Base-by-base conservation (phyloP, 2,113 vertebrate species). In the Ancistrus triradiatus region DNA sequence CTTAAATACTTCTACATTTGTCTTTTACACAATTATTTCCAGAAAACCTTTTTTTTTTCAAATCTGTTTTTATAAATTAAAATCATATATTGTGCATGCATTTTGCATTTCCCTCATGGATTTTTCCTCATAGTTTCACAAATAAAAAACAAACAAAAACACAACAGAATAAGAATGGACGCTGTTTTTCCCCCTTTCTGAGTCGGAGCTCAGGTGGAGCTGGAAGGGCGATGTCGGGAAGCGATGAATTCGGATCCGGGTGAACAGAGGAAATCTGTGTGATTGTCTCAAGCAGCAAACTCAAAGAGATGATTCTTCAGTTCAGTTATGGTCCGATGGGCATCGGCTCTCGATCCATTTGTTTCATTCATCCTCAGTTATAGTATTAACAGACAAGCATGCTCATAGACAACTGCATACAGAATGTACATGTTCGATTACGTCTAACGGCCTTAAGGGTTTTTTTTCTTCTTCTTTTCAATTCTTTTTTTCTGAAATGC, bases 61-160 rank as follows among this genome's bases (percentile, higher is more conserved):
- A 73, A 73, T 79, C 59, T 59, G 80, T 75, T 58, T 80, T 79
- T 72, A 84, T 71, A 84, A 88, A 84, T 78, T 64, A 80, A 69
- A 87, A 82, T 82, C 81, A 80, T 83, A 84, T 75, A 78, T 82
- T 66, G 79, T 76, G 85, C 86, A 88, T 88, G 85, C 86, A 84
- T 76, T 85, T 85, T 74, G 82, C 85, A 85, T 84, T 79, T 86
- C 73, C 83, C 68, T 69, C 56, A 66, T 77, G 79, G 74, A 77
- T 58, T 72, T 74, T 82, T 71, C n/a, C n/a, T n/a, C n/a, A n/a
- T n/a, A 80, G 74, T 80, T 82, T 74, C 81, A 86, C 83, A 83
- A 76, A 80, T 80, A 74, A 60, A 15, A 60, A 15, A 46, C 28
- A 60, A 55, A 73, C 57, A 44, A 33, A 18, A 61, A 57, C 70